Evolutionary conservation across 2,888 invertebrate species (phyloP).

Genomic region (Orthosia gothica): DNA sequence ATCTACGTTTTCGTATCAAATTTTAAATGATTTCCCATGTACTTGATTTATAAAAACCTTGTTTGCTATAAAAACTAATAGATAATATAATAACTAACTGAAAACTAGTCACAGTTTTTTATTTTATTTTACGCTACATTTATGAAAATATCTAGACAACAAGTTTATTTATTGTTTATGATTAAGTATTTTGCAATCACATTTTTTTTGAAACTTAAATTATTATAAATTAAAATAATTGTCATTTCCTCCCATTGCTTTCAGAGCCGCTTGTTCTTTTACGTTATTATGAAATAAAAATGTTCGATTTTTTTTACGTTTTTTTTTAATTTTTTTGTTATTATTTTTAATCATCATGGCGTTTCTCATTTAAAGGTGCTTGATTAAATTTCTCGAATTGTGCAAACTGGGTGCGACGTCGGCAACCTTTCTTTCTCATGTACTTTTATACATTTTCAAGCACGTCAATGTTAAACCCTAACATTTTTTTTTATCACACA

Average conservation of each 20-base stretch:
- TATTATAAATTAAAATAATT: slow-evolving; percentile 47
- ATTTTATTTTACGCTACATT: slow-evolving; percentile 53
- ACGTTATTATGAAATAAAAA: slow-evolving; percentile 45
- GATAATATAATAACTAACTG: slow-evolving; percentile 69
- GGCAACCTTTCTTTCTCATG: slow-evolving; percentile 84
- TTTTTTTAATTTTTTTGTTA: slow-evolving; percentile 22
- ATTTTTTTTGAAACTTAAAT: slow-evolving; percentile 56
- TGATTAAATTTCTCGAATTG: slow-evolving; percentile 75
- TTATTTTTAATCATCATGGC: slow-evolving; percentile 55
- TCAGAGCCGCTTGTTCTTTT: slow-evolving; percentile 45
- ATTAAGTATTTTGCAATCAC: slow-evolving; percentile 49
- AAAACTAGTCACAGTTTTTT: slow-evolving; percentile 74
- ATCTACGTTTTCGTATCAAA: slow-evolving; percentile 90
- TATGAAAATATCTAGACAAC: slow-evolving; percentile 66
- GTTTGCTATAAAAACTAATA: slow-evolving; percentile 77
- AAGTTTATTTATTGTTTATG: slow-evolving; percentile 54
- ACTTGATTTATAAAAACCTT: slow-evolving; percentile 78
- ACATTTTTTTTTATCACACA: slow-evolving; percentile 79
- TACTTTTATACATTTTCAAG: slow-evolving; percentile 68
- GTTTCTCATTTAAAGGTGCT: slow-evolving; percentile 69
- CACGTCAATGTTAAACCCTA: slow-evolving; percentile 68
- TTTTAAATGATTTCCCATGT: slow-evolving; percentile 81
- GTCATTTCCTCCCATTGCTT: slow-evolving; percentile 54
- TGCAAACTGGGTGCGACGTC: slow-evolving; percentile 84
- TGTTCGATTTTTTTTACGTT: slow-evolving; percentile 21